Evolutionary conservation across 2,113 vertebrate species (phyloP).

Genomic region (Pristiophorus japonicus): DNA sequence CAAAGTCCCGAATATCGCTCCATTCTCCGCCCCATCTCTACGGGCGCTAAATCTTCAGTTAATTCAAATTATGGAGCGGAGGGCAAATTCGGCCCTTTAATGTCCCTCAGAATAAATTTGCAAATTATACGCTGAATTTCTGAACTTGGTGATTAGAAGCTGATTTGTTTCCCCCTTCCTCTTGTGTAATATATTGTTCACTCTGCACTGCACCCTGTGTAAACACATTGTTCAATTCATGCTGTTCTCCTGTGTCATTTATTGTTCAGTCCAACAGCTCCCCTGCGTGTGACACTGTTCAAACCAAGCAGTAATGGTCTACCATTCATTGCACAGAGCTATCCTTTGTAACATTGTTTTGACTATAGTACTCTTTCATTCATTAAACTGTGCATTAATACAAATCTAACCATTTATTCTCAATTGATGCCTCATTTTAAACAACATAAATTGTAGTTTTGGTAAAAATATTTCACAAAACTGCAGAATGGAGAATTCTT

Average conservation of each 20-base stretch:
- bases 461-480: background rate
- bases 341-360: background rate
- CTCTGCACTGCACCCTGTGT: background rate
- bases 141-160: background rate
- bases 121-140: background rate
- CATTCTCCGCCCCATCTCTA: too few relatives aligned
- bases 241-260: background rate
- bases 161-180: background rate
- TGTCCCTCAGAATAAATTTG: background rate
- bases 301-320: background rate
- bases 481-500: background rate
- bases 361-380: background rate
- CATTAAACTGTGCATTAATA: background rate
- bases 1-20: too few relatives aligned
- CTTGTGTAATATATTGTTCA: background rate
- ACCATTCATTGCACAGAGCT: background rate
- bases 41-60: too few relatives aligned
- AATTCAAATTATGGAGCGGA: too few relatives aligned
- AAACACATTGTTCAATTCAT: background rate
- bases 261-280: background rate
- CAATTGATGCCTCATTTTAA: background rate
- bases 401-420: background rate
- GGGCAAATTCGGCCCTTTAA: too few relatives aligned
- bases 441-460: too few relatives aligned
- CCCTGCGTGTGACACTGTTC: background rate